Base-by-base conservation (phyloP, 2,888 invertebrate species). In the Xestia xanthographa region DNA sequence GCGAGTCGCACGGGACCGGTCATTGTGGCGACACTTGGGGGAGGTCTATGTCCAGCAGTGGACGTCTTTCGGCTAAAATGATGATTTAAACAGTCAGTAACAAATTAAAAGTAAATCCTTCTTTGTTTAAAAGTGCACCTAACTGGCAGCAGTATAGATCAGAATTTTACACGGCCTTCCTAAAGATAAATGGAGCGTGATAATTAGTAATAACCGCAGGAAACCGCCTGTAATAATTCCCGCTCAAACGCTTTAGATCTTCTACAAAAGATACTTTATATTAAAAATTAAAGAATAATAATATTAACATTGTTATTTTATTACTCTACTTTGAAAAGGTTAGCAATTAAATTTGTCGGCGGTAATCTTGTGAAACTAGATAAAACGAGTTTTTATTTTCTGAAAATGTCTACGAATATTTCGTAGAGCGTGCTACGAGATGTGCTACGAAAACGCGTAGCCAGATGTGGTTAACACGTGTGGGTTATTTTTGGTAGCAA, bases 171-270 rank as follows among this genome's bases (percentile, higher is more conserved):
- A 82, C 85, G 53, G 67, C 73, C 73, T 68, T 62, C 50, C n/a
- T 71, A 48, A 60, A 58, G 73, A 56, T 29, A 82, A 83, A 85
- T 83, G 65, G 83, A 85, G 77, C 83, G 71, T 73, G 83, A 85
- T 76, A 82, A 77, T 83, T 66, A 65, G 72, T 76, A 73, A 85
- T 82, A 83, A 83, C 72, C 71, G 72, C 22, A 69, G 83, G 73
- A 83, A 77, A 66, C 68, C 71, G 71, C 66, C 86, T 82, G 68
- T 68, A 72, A 85, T 83, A 83, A 83, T 83, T 72, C 77, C 67
- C 73, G 72, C 62, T 50, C 65, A 58, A 75, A 72, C 65, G 72
- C 67, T 71, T 82, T 22, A 68, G 77, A 75, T 74, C 66, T 70
- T 68, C 65, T 34, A 81, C 58, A 38, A 58, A 58, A 75, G 68